Base-by-base conservation (phyloP, 2,797 vertebrate genomes). In the Tiaroga cobitis region DNA sequence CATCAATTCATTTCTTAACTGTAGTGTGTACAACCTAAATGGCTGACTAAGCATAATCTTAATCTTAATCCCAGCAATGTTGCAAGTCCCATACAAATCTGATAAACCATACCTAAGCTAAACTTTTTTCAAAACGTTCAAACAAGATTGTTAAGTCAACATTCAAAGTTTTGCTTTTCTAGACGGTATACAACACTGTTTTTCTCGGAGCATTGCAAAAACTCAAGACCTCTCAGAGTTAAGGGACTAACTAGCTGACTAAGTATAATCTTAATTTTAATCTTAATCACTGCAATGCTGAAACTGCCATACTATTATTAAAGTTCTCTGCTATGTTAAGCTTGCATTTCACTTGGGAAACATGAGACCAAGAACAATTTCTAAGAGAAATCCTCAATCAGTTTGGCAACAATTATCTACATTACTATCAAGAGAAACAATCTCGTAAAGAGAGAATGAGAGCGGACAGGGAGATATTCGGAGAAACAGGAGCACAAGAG, bases 201-300 rank as follows among this genome's bases (percentile, higher is more conserved):
- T 72, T 46, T 11, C 24, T n/a, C 37, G 24, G 37, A 11, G 24
- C 24, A 26, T 15, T n/a, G 59, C n/a, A 13, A n/a, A 61, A 51
- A 75, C 49, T 75, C 29, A 75, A 32, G 73, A 54, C 19, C 46
- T 49, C 46, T 34, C 29, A 32, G 26, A 32, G 46, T 59, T 59
- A 26, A 59, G 2, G 4, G 24, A 63, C 26, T 67, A 80, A 67
- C 41, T 39, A 49, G 10, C n/a, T 32, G 18, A 65, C 29, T 16
- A 68, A 80, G 3, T 49, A 49, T 32, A 80, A 68, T 80, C 63
- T 68, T 65, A 80, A 68, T 80, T 43, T 68, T 65, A 79, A 46
- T 32, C 59, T 46, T 69, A 80, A 69, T 68, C 32, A 34, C 29
- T 68, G 13, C 32, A 54, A 54, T n/a, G 43, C 8, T 68, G 46